phyloP scores from a whole-genome alignment of 2,113 vertebrate species.

The Xiphorhynchus elegans region DNA sequence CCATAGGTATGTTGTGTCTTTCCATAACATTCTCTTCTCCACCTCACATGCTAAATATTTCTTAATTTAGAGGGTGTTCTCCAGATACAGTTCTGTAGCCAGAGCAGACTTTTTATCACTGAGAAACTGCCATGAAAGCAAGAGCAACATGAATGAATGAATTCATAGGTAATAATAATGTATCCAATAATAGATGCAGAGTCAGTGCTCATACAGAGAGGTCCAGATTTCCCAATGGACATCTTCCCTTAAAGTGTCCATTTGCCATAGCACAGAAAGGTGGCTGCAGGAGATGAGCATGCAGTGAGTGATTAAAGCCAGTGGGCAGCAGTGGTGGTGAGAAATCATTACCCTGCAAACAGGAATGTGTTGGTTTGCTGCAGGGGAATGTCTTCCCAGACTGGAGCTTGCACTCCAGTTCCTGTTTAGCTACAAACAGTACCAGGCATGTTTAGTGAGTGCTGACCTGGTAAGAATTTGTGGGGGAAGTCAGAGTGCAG shows the following conservation, averaged over 20 bases:
- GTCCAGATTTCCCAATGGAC: not conserved
- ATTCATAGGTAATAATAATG: too few species aligned
- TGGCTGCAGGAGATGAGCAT: not conserved
- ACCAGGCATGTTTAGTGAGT: not conserved
- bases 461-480: constrained; percentile 60
- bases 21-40: not conserved
- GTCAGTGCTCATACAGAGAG: not conserved
- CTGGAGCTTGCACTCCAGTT: not conserved
- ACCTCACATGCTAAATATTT: rapidly evolving
- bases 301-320: not conserved
- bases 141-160: not conserved
- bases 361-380: not conserved
- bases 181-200: not conserved
- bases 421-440: not conserved
- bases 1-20: not conserved
- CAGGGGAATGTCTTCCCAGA: not conserved
- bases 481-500: not conserved
- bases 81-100: not conserved
- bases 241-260: not conserved
- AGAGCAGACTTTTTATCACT: not conserved
- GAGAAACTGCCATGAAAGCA: not conserved
- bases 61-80: not conserved
- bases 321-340: not conserved
- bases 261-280: not conserved
- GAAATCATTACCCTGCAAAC: not conserved